Evolutionary conservation across 2,113 vertebrate genomes (phyloP), one percentile per base, ranked within the genome.

Genomic region (Dascyllus trimaculatus): DNA sequence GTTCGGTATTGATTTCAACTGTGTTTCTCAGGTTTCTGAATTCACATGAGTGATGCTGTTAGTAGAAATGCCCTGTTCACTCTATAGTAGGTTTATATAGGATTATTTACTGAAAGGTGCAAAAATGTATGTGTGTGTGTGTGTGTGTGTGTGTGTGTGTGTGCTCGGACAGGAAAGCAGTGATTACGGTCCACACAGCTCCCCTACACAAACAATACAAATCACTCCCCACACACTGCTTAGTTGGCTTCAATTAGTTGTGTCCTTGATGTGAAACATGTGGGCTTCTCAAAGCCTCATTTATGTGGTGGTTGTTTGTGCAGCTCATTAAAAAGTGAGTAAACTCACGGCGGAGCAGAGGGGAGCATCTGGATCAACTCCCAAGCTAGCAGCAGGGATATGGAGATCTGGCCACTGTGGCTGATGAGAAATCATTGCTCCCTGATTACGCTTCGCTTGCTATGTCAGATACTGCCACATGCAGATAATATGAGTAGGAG

Each of bases 301-400:
- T 82, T 78, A 57, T 40, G 73, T 10, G 49, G 21, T 22, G 54
- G 66, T 69, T 87, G 75, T 88, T 89, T 78, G 72, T 72, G 69
- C 22, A 71, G 82, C 82, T 86, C 87, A 86, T 88, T 88, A 89
- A 89, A 82, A 84, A 81, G 72, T 58, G 83, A 84, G 68, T 49
- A 60, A 80, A 86, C 17, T 54, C 78, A 52, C 81, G 48, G 54
- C 14, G 60, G 75, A 75, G 75, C 72, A 43, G 49, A 69, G 29
- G 65, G 66, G 52, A 81, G 84, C 78, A 75, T 84, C 80, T 89
- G 87, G 76, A 85, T 63, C 18, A 54, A 62, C 72, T 82, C 68
- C 70, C 71, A 60, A 13, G 54, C 14, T 51, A 58, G 72, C 73
- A 85, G 82, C 75, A 29, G 51, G 61, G 59, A 51, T 17, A 22